Conservation (phyloP, 2,113 vertebrate species). For the Anarrhichthys ocellatus region DNA sequence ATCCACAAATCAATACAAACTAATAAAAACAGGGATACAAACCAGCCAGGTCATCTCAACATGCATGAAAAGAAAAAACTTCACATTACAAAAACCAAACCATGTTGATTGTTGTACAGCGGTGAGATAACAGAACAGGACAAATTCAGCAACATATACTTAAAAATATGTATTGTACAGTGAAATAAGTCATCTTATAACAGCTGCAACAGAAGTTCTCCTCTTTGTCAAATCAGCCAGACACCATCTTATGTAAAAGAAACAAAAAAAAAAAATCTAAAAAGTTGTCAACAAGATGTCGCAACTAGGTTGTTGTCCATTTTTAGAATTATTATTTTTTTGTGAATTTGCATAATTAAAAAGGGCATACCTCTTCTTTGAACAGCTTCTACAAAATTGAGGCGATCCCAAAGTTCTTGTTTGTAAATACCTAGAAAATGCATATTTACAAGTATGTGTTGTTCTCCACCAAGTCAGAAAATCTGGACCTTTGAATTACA, state of each 20-base stretch:
- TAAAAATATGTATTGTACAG: conserved; percentile 86
- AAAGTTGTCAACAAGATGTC: conserved; percentile 63
- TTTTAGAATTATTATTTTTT: conserved; percentile 58
- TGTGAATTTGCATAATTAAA: conserved; percentile 83
- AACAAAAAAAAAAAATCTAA: conserved; percentile 42
- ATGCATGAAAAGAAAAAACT: conserved; percentile 90
- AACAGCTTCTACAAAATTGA: conserved; percentile 82
- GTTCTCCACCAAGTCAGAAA: conserved; percentile 65
- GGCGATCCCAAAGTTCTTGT: conserved; percentile 76
- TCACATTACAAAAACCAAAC: conserved; percentile 80
- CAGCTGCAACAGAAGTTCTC: conserved; percentile 68
- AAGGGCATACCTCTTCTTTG: conserved; percentile 79
- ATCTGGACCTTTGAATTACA: conserved; percentile 54
- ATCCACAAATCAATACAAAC: conserved; percentile 87
- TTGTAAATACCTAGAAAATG: conserved; percentile 85
- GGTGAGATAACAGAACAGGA: conserved; percentile 86
- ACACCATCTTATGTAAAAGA: conserved; percentile 43
- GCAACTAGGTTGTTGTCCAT: conserved; percentile 62
- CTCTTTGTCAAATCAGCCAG: conserved; percentile 68
- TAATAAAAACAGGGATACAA: conserved; percentile 82
- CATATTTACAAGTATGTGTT: conserved; percentile 82
- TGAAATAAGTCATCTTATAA: conserved; percentile 55
- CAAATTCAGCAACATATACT: conserved; percentile 81
- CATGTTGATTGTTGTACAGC: conserved; percentile 83
- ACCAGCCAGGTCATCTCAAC: conserved; percentile 90